These are phyloP conservation scores for Parnassius smintheus DNA, from an alignment of 2,888 invertebrate genomes.

Conservation along the genomic window DNA sequence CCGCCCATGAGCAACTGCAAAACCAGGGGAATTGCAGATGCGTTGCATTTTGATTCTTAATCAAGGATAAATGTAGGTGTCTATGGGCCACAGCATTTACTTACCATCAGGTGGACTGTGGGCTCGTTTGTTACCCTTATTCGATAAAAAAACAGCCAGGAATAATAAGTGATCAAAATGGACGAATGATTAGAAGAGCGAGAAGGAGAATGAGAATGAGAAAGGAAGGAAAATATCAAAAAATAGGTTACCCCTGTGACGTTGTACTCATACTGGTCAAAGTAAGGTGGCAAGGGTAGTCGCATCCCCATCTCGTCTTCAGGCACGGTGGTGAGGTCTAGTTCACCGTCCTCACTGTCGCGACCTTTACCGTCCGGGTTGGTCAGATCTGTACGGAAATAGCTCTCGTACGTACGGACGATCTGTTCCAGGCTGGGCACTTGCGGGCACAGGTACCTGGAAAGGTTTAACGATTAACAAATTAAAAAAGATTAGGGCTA, in stretches of 20 bases:
- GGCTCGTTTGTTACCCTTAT: too few relatives aligned
- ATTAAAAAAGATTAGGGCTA: too few relatives aligned
- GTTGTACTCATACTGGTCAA: slow-evolving; percentile 36
- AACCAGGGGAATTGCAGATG: too few relatives aligned
- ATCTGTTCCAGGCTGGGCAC: slow-evolving; percentile 87
- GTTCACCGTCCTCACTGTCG: slow-evolving; percentile 33
- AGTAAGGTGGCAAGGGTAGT: slow-evolving; percentile 60
- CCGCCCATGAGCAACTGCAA: too few relatives aligned
- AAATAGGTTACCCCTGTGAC: not conserved
- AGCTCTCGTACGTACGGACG: slow-evolving; percentile 85
- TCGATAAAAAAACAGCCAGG: too few relatives aligned
- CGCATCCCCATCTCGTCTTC: slow-evolving; percentile 56
- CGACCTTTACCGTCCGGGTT: slow-evolving; percentile 25
- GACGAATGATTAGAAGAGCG: too few relatives aligned
- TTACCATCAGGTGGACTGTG: too few relatives aligned
- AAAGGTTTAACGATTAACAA: not conserved
- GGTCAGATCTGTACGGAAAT: slow-evolving; percentile 65
- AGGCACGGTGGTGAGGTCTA: slow-evolving; percentile 45
- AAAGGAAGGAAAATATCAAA: not conserved
- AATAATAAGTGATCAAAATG: too few relatives aligned
- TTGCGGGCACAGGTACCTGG: slow-evolving; percentile 86
- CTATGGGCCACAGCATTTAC: too few relatives aligned
- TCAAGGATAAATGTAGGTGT: too few relatives aligned
- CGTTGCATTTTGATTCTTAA: too few relatives aligned
- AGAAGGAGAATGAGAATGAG: too few relatives aligned